A percentile compares a stretch with the other conserved stretches of the same genome.
These are phyloP conservation scores for Bovichtus diacanthus DNA, from an alignment of 2,797 vertebrate genomes.

Conservation along the genomic window DNA sequence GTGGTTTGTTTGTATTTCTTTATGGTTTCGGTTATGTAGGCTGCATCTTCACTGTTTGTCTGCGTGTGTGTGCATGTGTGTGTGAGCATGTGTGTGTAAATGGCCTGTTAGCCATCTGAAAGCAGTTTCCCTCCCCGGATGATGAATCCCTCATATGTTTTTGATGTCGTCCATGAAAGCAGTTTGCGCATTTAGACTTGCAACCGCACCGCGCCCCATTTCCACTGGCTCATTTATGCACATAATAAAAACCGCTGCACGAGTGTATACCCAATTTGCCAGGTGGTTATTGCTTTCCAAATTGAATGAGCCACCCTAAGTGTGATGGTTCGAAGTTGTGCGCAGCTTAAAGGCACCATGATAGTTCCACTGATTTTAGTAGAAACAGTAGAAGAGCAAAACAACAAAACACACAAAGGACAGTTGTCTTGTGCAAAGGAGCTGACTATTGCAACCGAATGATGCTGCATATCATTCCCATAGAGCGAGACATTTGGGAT, in stretches of 20 bases:
- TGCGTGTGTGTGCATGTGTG: constrained; percentile 15
- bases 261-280: constrained; percentile 82
- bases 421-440: constrained; percentile 33
- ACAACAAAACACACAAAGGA: constrained; percentile 51
- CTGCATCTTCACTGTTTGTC: constrained; percentile 34
- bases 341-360: constrained; percentile 72
- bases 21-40: constrained; percentile 61
- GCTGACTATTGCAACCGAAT: constrained; percentile 30
- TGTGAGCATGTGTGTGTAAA: constrained; percentile 51
- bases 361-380: constrained; percentile 64
- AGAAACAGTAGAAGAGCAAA: constrained; percentile 57
- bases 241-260: constrained; percentile 76
- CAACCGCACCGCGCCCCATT: constrained; percentile 65
- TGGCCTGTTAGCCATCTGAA: constrained; percentile 84
- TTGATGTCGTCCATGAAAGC: constrained; percentile 79
- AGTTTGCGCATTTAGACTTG: constrained; percentile 66
- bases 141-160: constrained; percentile 80
- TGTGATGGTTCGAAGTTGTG: constrained; percentile 75
- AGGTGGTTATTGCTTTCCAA: constrained; percentile 82
- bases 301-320: constrained; percentile 81
- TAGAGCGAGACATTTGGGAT: constrained; percentile 40
- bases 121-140: constrained; percentile 76
- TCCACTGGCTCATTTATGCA: constrained; percentile 79
- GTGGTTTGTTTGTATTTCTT: constrained; percentile 74
- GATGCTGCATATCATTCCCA: constrained; percentile 34